Base-by-base conservation (phyloP, 1,140 invertebrate species). In the Pseudoatta argentina region DNA sequence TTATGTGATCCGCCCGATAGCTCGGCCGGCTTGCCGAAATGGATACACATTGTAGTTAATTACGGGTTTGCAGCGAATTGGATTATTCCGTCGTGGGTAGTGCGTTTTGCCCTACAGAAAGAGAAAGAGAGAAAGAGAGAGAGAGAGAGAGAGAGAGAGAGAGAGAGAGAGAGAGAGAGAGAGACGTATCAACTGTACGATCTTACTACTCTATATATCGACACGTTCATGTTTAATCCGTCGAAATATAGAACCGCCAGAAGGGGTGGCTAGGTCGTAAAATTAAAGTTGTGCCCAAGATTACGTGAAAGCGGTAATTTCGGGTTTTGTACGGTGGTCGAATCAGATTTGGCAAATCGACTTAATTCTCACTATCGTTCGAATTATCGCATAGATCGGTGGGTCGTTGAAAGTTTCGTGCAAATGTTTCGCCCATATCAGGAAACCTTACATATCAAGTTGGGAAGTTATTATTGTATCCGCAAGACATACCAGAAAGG, bases 21-120 rank as follows among this genome's bases (percentile, higher is more conserved):
- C 88, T 92, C 69, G 91, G 44, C 59, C 72, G 34, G 21, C 24
- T 75, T 81, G 76, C 79, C 86, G 88, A 91, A 90, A 83, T 83
- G 79, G 90, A 92, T 91, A 92, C 87, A 92, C 91, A 89, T 92
- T 91, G 91, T 86, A 82, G 85, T 86, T 92, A 91, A 92, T 92
- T 91, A 91, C 86, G 69, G 86, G 82, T 89, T 83, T 76, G 76
- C 72, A 18, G 51, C 53, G 88, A 89, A 89, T 87, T 72, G 85
- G 88, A 89, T 89, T 89, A 89, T 76, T 64, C 81, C n/a, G 51
- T 59, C 44, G 51, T 55, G 67, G 71, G 18, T 18, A 34, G 21
- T 39, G 63, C 85, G 39, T 48, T 53, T 71, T 64, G 67, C 57
- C 24, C 44, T 63, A 66, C 12, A 48, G 18, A 71, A 69, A 48